These are phyloP conservation scores for Hippoglossus stenolepis DNA, from an alignment of 2,113 vertebrate species.

Conservation along the genomic window DNA sequence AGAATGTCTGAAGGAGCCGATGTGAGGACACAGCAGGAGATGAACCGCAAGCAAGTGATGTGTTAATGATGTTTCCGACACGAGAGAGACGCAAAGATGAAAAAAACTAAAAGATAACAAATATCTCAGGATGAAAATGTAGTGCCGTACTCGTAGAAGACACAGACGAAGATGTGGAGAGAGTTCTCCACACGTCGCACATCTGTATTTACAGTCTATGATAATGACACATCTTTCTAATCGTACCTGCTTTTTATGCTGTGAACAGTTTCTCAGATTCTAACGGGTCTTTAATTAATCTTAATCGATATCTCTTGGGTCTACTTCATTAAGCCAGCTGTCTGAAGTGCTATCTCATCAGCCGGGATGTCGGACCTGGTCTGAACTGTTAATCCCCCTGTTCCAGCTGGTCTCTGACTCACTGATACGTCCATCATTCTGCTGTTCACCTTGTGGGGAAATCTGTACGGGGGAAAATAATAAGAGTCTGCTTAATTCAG, in stretches of 20 bases:
- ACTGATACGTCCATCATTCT: not conserved
- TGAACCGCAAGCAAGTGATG: too few species aligned
- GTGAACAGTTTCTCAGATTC: not conserved
- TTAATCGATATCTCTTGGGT: slow-evolving; percentile 22
- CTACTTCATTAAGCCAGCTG: slow-evolving; percentile 30
- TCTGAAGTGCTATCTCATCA: slow-evolving; percentile 25
- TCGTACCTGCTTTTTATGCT: too few species aligned
- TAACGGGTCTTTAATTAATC: slow-evolving; percentile 12
- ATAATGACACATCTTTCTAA: not conserved
- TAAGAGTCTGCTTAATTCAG: not conserved
- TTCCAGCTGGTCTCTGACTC: slow-evolving; percentile 4
- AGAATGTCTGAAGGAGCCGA: too few species aligned
- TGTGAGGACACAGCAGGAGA: too few species aligned
- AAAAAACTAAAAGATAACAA: too few species aligned
- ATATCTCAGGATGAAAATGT: too few species aligned
- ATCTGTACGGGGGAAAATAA: not conserved
- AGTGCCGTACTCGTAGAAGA: too few species aligned
- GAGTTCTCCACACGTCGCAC: too few species aligned
- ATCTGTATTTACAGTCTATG: too few species aligned
- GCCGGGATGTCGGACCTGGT: not conserved
- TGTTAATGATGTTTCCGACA: too few species aligned
- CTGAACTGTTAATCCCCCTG: slow-evolving; percentile 21
- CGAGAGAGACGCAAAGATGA: too few species aligned
- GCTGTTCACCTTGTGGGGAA: not conserved
- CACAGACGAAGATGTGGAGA: too few species aligned